Conservation (phyloP, 2,113 vertebrate species). For the Misgurnus mizolepis region DNA sequence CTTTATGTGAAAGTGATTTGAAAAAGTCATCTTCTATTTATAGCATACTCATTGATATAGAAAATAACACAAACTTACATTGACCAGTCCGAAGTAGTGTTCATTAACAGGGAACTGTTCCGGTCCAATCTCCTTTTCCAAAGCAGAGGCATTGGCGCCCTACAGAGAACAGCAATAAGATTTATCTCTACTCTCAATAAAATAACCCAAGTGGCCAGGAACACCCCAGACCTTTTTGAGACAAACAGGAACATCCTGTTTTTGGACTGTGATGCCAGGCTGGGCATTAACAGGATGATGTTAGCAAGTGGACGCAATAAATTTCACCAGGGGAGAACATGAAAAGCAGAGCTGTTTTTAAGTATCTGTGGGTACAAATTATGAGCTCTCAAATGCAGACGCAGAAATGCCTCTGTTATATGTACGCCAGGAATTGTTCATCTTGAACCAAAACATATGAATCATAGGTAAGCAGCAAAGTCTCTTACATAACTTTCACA, state of each 20-base stretch:
- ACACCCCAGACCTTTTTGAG: not conserved
- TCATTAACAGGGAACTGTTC: slow-evolving; percentile 95
- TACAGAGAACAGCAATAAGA: slow-evolving; percentile 59
- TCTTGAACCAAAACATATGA: too few relatives aligned
- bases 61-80: slow-evolving; percentile 76
- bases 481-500: not conserved
- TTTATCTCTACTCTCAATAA: slow-evolving; percentile 11
- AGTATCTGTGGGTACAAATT: not conserved
- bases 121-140: slow-evolving; percentile 97
- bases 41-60: not conserved
- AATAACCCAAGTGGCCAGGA: not conserved
- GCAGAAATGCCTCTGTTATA: not conserved
- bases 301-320: slow-evolving; percentile 12
- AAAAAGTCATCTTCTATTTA: slow-evolving; percentile 31
- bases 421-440: not conserved
- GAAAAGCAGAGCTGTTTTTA: not conserved
- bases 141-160: slow-evolving; percentile 97
- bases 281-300: slow-evolving; percentile 22
- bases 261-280: slow-evolving; percentile 5
- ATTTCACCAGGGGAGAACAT: slow-evolving; percentile 9
- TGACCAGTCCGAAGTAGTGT: slow-evolving; percentile 93
- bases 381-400: not conserved
- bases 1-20: not conserved
- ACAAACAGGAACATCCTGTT: slow-evolving; percentile 43
- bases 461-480: too few relatives aligned